Evolutionary conservation across 2,113 vertebrate species (phyloP).

Genomic region (Aphyosemion australe): DNA sequence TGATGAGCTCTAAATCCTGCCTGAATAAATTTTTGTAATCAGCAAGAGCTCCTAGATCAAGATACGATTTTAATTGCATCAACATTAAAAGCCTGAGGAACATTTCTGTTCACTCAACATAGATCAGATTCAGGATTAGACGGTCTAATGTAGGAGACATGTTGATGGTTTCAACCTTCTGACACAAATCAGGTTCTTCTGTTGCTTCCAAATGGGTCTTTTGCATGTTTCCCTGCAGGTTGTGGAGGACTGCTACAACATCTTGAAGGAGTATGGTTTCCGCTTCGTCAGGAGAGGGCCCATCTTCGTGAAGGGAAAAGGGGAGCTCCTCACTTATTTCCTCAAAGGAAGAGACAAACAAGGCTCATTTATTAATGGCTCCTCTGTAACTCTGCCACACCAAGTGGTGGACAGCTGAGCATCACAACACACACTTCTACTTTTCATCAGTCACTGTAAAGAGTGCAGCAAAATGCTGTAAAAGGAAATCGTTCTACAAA

Average conservation of each 20-base stretch:
- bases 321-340: constrained; percentile 94
- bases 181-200: too few species aligned
- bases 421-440: not conserved
- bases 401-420: constrained; percentile 93
- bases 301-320: constrained; percentile 94
- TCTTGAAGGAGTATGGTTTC: constrained; percentile 92
- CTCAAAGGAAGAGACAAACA: constrained; percentile 92
- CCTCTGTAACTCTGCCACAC: constrained; percentile 90
- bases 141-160: too few species aligned
- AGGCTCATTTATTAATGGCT: constrained; percentile 85
- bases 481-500: not conserved
- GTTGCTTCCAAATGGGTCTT: too few species aligned
- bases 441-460: not conserved
- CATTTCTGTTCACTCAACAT: too few species aligned
- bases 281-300: constrained; percentile 92
- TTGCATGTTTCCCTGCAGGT: constrained; percentile 79
- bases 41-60: too few species aligned
- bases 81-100: too few species aligned
- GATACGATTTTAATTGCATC: too few species aligned
- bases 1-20: too few species aligned
- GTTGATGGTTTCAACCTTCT: too few species aligned
- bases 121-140: too few species aligned
- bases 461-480: not conserved
- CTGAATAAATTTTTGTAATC: too few species aligned
- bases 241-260: constrained; percentile 92